These are phyloP conservation scores for Drosophila navojoa DNA, from an alignment of 1,140 invertebrate genomes.

Conservation along the genomic window DNA sequence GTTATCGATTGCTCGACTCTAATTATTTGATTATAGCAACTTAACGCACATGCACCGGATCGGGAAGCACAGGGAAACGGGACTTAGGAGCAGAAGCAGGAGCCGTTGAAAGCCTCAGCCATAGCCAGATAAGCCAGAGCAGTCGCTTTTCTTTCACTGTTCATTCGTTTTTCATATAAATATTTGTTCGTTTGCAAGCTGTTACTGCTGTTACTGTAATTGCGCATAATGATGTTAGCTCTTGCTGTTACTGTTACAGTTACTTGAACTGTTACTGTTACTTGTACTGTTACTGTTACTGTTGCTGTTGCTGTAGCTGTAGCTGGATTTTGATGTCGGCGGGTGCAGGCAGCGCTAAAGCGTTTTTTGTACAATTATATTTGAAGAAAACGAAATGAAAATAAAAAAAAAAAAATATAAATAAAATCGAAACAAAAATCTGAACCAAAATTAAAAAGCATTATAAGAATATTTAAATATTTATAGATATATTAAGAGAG, in stretches of 20 bases:
- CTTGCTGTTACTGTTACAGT: constrained; percentile 29
- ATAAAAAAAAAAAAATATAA: constrained; percentile 1
- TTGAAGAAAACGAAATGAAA: constrained; percentile 38
- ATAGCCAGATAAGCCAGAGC: constrained; percentile 48
- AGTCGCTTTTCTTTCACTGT: constrained; percentile 49
- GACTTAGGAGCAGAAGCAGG: constrained; percentile 80
- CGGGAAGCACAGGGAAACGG: constrained; percentile 81
- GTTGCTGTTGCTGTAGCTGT: constrained; percentile 39
- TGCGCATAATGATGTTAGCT: constrained; percentile 16
- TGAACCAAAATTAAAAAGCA: constrained; percentile 24
- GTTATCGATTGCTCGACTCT: constrained; percentile 52
- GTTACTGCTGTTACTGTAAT: constrained; percentile 14
- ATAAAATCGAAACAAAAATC: constrained; percentile 4
- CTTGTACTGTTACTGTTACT: constrained; percentile 8
- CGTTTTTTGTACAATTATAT: constrained; percentile 43
- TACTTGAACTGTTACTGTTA: constrained; percentile 24
- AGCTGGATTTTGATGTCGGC: constrained; percentile 51
- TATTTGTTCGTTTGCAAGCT: constrained; percentile 17
- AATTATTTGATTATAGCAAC: constrained; percentile 66
- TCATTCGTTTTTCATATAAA: constrained; percentile 34
- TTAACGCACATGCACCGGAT: constrained; percentile 81
- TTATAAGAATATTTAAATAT: constrained; percentile 23
- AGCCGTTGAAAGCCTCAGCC: constrained; percentile 72
- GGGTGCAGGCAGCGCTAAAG: constrained; percentile 52
- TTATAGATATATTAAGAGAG: constrained; percentile 4